Conservation (phyloP, 2,888 invertebrate genomes). For the Gnatocerus cornutus region DNA sequence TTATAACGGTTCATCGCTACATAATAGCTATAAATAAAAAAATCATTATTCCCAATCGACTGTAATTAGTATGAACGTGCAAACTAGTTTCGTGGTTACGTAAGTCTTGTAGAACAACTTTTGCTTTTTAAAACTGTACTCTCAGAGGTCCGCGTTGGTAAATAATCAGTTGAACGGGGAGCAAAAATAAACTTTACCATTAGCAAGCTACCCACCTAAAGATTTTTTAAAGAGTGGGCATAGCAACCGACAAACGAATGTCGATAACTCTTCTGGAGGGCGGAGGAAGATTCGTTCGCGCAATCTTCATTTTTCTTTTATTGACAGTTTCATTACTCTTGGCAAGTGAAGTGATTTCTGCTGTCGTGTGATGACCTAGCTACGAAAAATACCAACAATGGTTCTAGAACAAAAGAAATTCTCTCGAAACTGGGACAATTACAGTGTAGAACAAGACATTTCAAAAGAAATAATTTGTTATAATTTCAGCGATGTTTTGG, state of each 20-base stretch:
- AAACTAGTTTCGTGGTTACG: conserved; percentile 44
- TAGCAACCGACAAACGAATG: not conserved
- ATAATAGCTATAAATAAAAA: conserved; percentile 7
- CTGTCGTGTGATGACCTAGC: conserved; percentile 2
- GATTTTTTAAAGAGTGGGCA: conserved; percentile 2
- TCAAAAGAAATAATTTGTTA: too few relatives aligned
- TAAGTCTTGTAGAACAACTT: conserved; percentile 36
- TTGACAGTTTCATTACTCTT: not conserved
- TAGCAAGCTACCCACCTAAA: conserved; percentile 9
- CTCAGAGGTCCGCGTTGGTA: conserved; percentile 1
- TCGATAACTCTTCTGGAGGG: not conserved
- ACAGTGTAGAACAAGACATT: not conserved
- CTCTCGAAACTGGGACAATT: conserved; percentile 8
- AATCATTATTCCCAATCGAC: conserved; percentile 12
- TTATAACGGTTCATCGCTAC: conserved; percentile 1
- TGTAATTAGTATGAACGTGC: conserved; percentile 36
- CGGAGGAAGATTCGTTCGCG: not conserved
- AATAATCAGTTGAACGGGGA: not conserved
- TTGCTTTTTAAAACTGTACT: conserved; percentile 29
- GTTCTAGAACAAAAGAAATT: conserved; percentile 5
- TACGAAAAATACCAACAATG: conserved; percentile 5
- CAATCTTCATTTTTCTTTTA: too few relatives aligned
- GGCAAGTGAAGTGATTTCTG: not conserved
- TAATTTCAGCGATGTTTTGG: too few relatives aligned
- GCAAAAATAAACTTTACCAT: conserved; percentile 23